These are phyloP conservation scores for Chrysomela aeneicollis DNA, from an alignment of 2,888 invertebrate genomes.

Conservation along the genomic window DNA sequence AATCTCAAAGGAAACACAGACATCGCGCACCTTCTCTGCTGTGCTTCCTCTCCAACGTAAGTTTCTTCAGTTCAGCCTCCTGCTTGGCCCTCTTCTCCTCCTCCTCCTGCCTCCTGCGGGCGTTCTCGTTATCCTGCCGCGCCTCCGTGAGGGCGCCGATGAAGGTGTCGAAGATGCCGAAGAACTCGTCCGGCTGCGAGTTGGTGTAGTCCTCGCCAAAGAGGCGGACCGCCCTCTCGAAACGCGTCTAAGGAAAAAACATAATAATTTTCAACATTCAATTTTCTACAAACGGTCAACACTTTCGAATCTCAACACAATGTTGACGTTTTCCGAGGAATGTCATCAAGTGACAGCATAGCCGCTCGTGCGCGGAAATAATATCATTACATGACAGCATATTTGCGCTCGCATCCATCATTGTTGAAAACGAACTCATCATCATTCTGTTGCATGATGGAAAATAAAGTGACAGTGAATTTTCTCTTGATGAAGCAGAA, in stretches of 20 bases:
- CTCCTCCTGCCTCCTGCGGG: conserved; percentile 83
- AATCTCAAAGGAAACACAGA: background rate
- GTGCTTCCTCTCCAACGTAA: conserved; percentile 87
- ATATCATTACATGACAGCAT: no score
- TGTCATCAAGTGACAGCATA: no score
- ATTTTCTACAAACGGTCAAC: no score
- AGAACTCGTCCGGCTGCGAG: conserved; percentile 91
- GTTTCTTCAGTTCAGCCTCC: conserved; percentile 88
- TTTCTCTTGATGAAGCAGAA: no score
- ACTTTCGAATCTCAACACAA: no score
- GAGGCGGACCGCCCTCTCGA: conserved; percentile 85
- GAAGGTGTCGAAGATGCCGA: conserved; percentile 91
- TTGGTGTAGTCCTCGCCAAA: conserved; percentile 90
- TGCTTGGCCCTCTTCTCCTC: conserved; percentile 88
- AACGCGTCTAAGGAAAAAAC: conserved; percentile 64
- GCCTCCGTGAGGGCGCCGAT: conserved; percentile 84
- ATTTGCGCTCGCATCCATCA: no score
- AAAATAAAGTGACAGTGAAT: no score
- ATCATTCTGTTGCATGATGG: no score
- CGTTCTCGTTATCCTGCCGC: conserved; percentile 86
- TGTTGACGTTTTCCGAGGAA: no score
- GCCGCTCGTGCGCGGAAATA: no score
- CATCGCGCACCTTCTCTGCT: conserved; percentile 65
- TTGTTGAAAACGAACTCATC: no score
- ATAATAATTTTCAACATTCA: no score